Percentiles rank a stretch among this genome's conserved stretches.
Evolutionary conservation across 2,888 invertebrate species (phyloP).

Genomic region (Pachliopta kotzebuea): DNA sequence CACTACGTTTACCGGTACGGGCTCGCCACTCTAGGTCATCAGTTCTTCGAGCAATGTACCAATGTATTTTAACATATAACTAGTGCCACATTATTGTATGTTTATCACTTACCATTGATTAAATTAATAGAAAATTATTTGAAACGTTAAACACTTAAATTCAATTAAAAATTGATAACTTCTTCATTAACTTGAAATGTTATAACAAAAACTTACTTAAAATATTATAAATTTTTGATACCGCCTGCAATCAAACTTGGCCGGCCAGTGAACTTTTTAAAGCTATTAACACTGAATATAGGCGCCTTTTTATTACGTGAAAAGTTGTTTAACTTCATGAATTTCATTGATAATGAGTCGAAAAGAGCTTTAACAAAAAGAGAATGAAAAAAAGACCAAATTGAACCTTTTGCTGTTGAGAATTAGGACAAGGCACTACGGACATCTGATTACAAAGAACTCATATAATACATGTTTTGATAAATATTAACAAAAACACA

Average conservation of each 20-base stretch:
- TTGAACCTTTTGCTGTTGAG: not conserved
- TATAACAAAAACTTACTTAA: not conserved
- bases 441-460: too few species aligned
- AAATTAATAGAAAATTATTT: too few species aligned
- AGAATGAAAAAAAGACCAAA: conserved; percentile 4
- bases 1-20: too few species aligned
- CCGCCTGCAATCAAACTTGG: conserved; percentile 8
- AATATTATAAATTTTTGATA: conserved; percentile 5
- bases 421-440: not conserved
- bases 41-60: too few species aligned
- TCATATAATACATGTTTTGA: too few species aligned
- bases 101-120: too few species aligned
- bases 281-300: conserved; percentile 15
- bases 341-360: conserved; percentile 17
- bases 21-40: too few species aligned
- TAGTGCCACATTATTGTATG: too few species aligned
- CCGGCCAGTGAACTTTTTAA: conserved; percentile 7
- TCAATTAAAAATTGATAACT: too few species aligned
- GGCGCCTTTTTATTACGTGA: conserved; percentile 12
- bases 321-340: conserved; percentile 19
- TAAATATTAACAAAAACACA: too few species aligned
- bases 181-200: not conserved
- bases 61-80: too few species aligned
- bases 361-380: conserved; percentile 1
- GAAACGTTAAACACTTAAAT: too few species aligned